Evolutionary conservation across 2,888 invertebrate species (phyloP), one percentile per base, ranked within the genome.

Genomic region (Itoplectis maculator): DNA sequence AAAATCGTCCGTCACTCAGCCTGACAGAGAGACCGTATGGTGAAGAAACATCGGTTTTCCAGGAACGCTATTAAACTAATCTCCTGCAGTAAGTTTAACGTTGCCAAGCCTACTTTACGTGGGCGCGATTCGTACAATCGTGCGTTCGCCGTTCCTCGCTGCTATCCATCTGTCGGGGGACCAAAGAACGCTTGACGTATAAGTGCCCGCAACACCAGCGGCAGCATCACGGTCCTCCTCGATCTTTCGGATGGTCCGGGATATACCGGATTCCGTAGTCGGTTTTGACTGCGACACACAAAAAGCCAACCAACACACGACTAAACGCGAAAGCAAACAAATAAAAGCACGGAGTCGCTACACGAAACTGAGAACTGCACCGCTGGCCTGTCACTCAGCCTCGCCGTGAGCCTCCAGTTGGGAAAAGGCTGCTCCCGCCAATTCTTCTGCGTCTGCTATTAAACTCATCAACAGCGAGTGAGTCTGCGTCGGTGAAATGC

Each of bases 1-100:
- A 76, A 59, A 51, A 56, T 76, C 47, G 47, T 68, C 45, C 54
- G 40, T 74, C 56, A 42, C 35, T 68, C 37, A 49, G 47, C 37
- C 23, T 20, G 76, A 70, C 56, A 23, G 76, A 69, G 51, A 65
- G 70, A 56, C 65, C 77, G 18, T 66, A 65, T 61, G 61, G 69
- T 69, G 37, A 45, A 35, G 20, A 72, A 61, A 70, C 29, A 42
- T 61, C 20, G 35, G 54, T 79, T 73, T 73, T 66, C 72, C 66
- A 49, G n/a, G 65, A 72, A 73, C n/a, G 49, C 47, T 51, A 59
- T 79, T 79, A 78, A 54, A 78, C 79, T 68, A 66, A 66, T 73
- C 40, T 61, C 23, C 72, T 49, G 18, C 29, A 37, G 66, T 73
- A n/a, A 54, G 66, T 37, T 66, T 56, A 66, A 73, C 37, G 49